A percentile compares a stretch with the other conserved stretches of the same genome.
Evolutionary conservation across 2,113 vertebrate species (phyloP).

Genomic region (Lipotes vexillifer): DNA sequence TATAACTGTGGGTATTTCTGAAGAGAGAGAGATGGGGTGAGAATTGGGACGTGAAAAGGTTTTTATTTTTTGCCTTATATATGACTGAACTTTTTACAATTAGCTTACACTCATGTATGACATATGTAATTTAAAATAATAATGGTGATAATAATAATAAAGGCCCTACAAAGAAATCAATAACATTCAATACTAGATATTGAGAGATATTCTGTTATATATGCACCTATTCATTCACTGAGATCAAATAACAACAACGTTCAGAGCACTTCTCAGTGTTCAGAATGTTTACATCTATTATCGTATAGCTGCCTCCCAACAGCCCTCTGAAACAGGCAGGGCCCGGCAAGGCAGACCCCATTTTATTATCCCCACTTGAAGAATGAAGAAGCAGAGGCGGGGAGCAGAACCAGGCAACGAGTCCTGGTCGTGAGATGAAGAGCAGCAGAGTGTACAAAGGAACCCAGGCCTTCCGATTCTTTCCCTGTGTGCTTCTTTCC

Average conservation of each 20-base stretch:
- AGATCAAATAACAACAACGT: not conserved
- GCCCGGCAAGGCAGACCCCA: not conserved
- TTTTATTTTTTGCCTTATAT: not conserved
- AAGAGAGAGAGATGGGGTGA: not conserved
- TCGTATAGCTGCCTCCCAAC: accelerated
- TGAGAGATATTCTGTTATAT: not conserved
- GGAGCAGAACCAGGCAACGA: not conserved
- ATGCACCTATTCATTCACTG: not conserved
- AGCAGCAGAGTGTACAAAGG: not conserved
- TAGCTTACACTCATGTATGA: not conserved
- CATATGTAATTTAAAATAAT: not conserved
- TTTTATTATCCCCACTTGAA: not conserved
- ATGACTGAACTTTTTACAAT: not conserved
- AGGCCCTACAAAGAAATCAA: not conserved
- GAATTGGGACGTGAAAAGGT: not conserved
- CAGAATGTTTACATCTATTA: not conserved
- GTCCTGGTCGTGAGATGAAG: not conserved
- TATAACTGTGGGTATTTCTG: not conserved
- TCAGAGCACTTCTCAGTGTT: not conserved
- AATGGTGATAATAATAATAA: not conserved
- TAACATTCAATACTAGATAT: not conserved
- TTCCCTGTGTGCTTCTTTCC: not conserved
- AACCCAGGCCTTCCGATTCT: not conserved
- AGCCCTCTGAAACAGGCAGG: not conserved
- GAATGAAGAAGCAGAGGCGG: not conserved